Evolutionary conservation across 2,113 vertebrate genomes (phyloP), one percentile per base, ranked within the genome.

Genomic region (Prietella phreatophila): DNA sequence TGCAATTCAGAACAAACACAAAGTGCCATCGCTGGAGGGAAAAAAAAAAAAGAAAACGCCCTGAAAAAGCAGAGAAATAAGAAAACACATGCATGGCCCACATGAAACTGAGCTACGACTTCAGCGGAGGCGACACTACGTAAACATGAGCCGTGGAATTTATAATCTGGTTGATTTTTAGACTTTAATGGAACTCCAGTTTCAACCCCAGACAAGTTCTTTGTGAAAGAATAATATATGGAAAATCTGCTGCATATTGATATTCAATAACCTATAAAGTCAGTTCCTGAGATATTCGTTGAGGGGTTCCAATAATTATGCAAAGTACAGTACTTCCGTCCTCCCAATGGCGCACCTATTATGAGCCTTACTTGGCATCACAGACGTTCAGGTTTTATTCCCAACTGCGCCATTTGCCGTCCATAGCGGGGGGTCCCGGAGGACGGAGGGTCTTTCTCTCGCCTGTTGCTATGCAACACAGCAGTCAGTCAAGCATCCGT

Each of bases 401-500:
- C 87, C 82, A 84, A 79, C 73, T 84, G 87, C 53, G 25, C 87
- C 87, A 85, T 88, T 88, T 80, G 87, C 73, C 17, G 82, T 75
- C 61, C 87, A 30, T 88, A 80, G 82, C 87, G 42, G 87, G 87
- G 87, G 87, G 87, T 88, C 82, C 73, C 25, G 9, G 17, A 69
- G 82, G 83, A 85, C 20, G 55, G 27, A 33, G 86, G 69, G 67
- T 53, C 75, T 22, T 30, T 80, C 60, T 84, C 82, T 84, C 61
- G 73, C 82, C 87, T 88, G 87, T 88, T 88, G 87, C 87, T 88
- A 88, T 84, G 87, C 87, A 80, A 88, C 87, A 27, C 20, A 9
- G 58, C 56, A 88, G 82, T 65, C 87, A 17, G 50, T 42, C 47
- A 55, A 84, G 82, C 73, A 42, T 67, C 47, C 3, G 10, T 39